Base-by-base conservation (phyloP, 2,888 invertebrate genomes). In the Noctua comes region DNA sequence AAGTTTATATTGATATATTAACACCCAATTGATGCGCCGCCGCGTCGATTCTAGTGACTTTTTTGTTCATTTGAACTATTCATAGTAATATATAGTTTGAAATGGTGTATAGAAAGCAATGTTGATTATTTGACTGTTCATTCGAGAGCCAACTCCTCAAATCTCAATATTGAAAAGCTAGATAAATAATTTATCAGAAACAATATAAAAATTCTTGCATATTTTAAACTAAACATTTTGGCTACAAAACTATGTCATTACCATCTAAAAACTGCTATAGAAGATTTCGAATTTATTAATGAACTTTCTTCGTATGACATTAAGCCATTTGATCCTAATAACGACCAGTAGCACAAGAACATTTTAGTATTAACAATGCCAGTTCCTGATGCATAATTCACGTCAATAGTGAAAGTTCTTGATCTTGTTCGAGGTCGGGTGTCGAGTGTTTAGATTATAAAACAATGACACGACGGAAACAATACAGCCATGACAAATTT, bases 371-470 rank as follows among this genome's bases (percentile, higher is more conserved):
- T 71, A 88, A 87, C 86, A 86, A 86, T 83, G 85, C 86, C 81
- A 80, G 89, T 88, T 91, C 89, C 88, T 88, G 86, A 84, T 87
- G 85, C 89, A 88, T 89, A 88, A 87, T 89, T 88, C 87, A 88
- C 87, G 87, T 85, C 87, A 89, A 92, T 87, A 93, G 95, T 93
- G 94, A 95, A 95, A 95, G 94, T 95, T 91, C 90, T 91, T 91
- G 82, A 88, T 87, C 79, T 88, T 84, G 74, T 82, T 87, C 70
- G 83, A 88, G 82, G 87, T 80, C 83, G 82, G 80, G 81, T 84
- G 86, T 87, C 85, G 75, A 74, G 65, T 72, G 68, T 77, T 76
- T 76, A 77, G 78, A 84, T 80, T 80, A 79, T 83, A 78, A 66
- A 80, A 86, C 85, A 90, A 88, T 87, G 76, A 86, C 82, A 82